Percentiles rank a stretch among this genome's conserved stretches.
These are phyloP conservation scores for Tangara arthus DNA, from an alignment of 2,797 vertebrate species.

Conservation along the genomic window DNA sequence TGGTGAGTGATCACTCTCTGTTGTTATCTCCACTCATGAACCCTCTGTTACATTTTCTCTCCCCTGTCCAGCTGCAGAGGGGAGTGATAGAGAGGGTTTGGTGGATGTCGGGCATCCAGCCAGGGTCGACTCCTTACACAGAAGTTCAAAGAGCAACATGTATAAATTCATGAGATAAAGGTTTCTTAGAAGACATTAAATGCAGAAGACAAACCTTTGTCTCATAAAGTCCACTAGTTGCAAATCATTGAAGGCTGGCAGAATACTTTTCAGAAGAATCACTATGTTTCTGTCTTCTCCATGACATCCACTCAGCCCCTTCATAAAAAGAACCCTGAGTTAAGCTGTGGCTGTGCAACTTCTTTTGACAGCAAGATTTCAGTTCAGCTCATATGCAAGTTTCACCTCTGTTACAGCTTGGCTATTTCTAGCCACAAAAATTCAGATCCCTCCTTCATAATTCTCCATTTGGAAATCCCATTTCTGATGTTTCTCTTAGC, in stretches of 20 bases:
- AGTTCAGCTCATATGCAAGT: accelerated
- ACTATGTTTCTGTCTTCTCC: neutral
- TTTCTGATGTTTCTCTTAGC: neutral
- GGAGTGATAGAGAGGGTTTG: neutral
- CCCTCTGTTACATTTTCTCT: neutral
- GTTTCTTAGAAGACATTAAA: neutral
- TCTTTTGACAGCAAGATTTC: neutral
- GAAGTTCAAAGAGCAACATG: neutral
- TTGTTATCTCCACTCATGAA: neutral
- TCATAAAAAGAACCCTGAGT: neutral
- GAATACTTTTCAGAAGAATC: neutral
- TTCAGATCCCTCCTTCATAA: neutral
- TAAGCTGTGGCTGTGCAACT: neutral
- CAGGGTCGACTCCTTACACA: neutral
- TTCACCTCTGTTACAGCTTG: neutral
- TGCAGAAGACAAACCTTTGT: neutral
- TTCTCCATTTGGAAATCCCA: neutral
- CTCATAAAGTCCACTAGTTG: accelerated
- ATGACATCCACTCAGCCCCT: neutral
- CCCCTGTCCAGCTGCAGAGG: neutral
- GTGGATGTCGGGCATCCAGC: neutral
- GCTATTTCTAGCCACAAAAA: neutral
- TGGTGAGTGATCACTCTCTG: neutral
- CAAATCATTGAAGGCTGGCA: neutral
- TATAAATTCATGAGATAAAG: neutral